Evolutionary conservation across 2,888 invertebrate genomes (phyloP).

Genomic region (Sylvicola fuscatus): DNA sequence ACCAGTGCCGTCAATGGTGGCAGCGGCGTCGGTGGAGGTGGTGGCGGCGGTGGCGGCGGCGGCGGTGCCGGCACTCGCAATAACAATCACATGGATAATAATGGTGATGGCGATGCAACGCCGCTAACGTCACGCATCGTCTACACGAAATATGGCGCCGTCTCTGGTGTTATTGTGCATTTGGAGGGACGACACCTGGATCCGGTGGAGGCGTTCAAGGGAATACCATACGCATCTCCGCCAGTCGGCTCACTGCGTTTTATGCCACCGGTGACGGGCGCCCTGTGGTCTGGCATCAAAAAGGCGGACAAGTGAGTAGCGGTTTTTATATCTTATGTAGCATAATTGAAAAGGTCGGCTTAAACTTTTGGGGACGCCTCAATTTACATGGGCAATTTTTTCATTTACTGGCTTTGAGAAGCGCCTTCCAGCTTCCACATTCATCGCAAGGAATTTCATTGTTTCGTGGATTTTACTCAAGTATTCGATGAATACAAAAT

Average conservation of each 20-base stretch:
- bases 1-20: slow-evolving; percentile 3
- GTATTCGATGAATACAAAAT: no score
- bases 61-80: slow-evolving; percentile 13
- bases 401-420: no score
- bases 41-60: slow-evolving; percentile 12
- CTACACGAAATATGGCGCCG: slow-evolving; percentile 71
- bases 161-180: slow-evolving; percentile 66
- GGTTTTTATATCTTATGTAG: not conserved
- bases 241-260: slow-evolving; percentile 76
- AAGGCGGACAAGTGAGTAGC: slow-evolving; percentile 46
- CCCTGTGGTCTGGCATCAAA: slow-evolving; percentile 78
- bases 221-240: slow-evolving; percentile 87
- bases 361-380: no score
- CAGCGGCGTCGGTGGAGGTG: slow-evolving; percentile 11
- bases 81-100: slow-evolving; percentile 9
- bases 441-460: no score
- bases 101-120: slow-evolving; percentile 9
- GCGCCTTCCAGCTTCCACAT: no score
- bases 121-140: slow-evolving; percentile 64
- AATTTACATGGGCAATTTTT: no score
- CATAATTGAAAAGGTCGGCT: not conserved
- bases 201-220: slow-evolving; percentile 81
- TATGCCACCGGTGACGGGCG: slow-evolving; percentile 90
- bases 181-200: slow-evolving; percentile 63
- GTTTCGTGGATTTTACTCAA: no score